Conservation (phyloP, 2,888 invertebrate species). For the Zele albiditarsus region DNA sequence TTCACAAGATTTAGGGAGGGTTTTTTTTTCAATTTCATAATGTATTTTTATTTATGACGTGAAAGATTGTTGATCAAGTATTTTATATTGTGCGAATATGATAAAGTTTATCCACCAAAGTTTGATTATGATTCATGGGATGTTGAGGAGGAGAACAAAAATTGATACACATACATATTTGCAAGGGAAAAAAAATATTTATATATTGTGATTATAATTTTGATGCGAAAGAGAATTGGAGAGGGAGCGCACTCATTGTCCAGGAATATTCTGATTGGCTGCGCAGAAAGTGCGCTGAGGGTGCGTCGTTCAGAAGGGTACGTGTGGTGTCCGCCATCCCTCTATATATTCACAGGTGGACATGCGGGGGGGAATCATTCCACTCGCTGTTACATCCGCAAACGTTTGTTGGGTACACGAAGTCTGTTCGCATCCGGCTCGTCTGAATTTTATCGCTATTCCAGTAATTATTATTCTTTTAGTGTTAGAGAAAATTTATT, state of each 20-base stretch:
- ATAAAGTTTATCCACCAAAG: neutral
- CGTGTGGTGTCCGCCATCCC: constrained; percentile 54
- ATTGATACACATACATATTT: neutral
- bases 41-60: neutral
- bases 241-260: constrained; percentile 19
- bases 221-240: constrained; percentile 7
- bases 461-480: neutral
- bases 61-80: neutral
- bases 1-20: neutral
- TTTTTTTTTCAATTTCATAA: neutral
- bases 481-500: neutral
- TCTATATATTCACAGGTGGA: constrained; percentile 27
- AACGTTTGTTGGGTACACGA: constrained; percentile 11
- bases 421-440: neutral
- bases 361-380: constrained; percentile 36
- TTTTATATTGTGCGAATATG: neutral
- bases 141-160: neutral
- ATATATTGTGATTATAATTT: constrained; percentile 28
- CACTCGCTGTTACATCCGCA: constrained; percentile 40
- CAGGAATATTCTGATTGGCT: constrained; percentile 53
- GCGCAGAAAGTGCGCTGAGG: constrained; percentile 55
- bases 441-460: neutral
- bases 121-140: neutral
- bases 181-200: neutral
- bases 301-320: constrained; percentile 56